Conservation (phyloP, 2,113 vertebrate genomes). For the Ardeotis arabs region DNA sequence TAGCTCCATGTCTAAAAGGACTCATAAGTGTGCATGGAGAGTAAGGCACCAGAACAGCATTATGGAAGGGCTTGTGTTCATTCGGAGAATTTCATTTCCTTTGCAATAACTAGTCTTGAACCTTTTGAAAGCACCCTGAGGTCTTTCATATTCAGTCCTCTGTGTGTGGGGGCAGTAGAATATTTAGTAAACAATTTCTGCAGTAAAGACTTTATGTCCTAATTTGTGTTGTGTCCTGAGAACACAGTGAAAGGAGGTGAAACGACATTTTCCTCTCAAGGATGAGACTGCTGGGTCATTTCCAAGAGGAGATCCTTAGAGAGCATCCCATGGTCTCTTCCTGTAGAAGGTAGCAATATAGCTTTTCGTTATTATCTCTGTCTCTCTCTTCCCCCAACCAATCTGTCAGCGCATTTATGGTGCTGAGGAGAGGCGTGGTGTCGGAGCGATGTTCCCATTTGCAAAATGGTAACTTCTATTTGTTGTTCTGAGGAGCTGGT, state of each 20-base stretch:
- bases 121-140: not conserved
- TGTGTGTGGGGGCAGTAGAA: too few species aligned
- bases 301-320: constrained; percentile 53
- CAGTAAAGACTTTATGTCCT: not conserved
- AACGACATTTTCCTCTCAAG: not conserved
- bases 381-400: constrained; percentile 68
- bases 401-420: constrained; percentile 64
- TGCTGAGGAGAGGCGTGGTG: constrained; percentile 52
- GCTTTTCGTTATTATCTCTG: constrained; percentile 8
- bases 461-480: constrained; percentile 75
- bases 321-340: constrained; percentile 28
- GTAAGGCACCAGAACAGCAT: not conserved
- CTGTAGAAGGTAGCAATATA: constrained; percentile 2
- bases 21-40: not conserved
- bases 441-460: constrained; percentile 66
- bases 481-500: constrained; percentile 73
- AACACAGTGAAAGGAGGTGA: not conserved
- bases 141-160: not conserved
- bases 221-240: not conserved
- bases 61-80: not conserved
- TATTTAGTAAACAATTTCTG: not conserved
- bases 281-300: not conserved
- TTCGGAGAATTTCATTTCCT: not conserved
- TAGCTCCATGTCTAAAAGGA: not conserved
- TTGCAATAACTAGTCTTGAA: not conserved